Evolutionary conservation across 1,140 invertebrate genomes (phyloP).

Genomic region (Dendroctonus valens): DNA sequence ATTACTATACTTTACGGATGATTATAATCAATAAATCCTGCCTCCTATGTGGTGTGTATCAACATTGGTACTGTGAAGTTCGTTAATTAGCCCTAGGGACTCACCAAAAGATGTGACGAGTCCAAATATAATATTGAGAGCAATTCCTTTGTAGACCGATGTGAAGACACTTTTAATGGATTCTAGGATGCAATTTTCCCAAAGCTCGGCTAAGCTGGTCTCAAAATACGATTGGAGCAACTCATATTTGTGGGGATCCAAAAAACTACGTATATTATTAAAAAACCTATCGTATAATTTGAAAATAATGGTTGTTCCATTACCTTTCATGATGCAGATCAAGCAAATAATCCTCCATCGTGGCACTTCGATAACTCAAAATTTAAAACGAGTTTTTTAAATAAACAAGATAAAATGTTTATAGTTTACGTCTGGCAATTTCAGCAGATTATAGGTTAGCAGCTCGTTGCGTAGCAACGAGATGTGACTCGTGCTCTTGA

Average conservation of each 20-base stretch:
- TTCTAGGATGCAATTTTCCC: constrained; percentile 37
- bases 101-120: constrained; percentile 34
- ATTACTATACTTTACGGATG: neutral
- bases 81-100: neutral
- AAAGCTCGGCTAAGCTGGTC: constrained; percentile 38
- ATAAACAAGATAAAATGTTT: no score
- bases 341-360: no score
- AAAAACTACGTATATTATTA: neutral
- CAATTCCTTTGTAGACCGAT: constrained; percentile 29
- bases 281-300: neutral
- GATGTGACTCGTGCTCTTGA: no score
- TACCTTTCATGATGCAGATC: no score
- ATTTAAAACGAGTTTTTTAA: no score
- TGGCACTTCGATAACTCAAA: no score
- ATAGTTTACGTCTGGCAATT: no score
- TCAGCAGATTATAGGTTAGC: no score
- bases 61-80: no score
- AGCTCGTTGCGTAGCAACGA: no score
- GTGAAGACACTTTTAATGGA: constrained; percentile 37
- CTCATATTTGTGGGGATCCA: neutral
- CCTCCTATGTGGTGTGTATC: no score
- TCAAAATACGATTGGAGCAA: constrained; percentile 25
- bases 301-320: no score
- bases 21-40: neutral
- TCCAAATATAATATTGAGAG: constrained; percentile 38